A percentile compares a stretch with the other conserved stretches of the same genome.
Conservation (phyloP, 2,888 invertebrate genomes). For the Aspidapion aeneum region DNA sequence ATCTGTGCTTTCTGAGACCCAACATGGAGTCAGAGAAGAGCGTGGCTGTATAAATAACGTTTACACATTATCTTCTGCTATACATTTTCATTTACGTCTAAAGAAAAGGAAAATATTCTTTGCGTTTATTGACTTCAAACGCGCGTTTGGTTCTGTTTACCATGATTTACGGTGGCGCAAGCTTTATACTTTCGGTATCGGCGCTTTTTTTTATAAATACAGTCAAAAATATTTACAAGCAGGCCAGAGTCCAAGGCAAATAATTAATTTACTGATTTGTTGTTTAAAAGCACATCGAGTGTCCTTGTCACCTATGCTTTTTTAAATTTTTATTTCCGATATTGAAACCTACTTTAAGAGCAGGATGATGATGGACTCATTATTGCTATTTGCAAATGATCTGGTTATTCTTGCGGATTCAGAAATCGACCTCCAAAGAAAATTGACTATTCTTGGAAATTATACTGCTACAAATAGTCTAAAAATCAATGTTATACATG, state of each 20-base stretch:
- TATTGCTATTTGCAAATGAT: constrained; percentile 6
- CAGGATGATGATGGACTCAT: no score
- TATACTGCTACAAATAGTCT: background rate
- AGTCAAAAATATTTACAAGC: no score
- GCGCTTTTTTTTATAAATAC: background rate
- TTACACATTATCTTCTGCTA: background rate
- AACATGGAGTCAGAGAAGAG: background rate
- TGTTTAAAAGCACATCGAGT: no score
- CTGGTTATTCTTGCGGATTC: constrained; percentile 8
- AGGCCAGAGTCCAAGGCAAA: no score
- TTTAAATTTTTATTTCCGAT: constrained; percentile 9
- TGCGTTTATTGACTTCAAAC: background rate
- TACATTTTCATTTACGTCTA: background rate
- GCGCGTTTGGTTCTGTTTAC: background rate
- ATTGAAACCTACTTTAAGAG: background rate
- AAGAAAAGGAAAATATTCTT: background rate
- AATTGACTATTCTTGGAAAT: constrained; percentile 2
- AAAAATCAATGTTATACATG: background rate
- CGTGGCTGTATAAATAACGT: background rate
- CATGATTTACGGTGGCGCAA: background rate
- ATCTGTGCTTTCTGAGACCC: no score
- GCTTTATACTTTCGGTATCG: background rate
- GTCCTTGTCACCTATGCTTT: constrained; percentile 5
- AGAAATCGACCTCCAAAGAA: constrained; percentile 4
- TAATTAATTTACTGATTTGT: no score